Evolutionary conservation across 2,797 vertebrate species (phyloP), one percentile per base, ranked within the genome.

Genomic region (Mus caroli): DNA sequence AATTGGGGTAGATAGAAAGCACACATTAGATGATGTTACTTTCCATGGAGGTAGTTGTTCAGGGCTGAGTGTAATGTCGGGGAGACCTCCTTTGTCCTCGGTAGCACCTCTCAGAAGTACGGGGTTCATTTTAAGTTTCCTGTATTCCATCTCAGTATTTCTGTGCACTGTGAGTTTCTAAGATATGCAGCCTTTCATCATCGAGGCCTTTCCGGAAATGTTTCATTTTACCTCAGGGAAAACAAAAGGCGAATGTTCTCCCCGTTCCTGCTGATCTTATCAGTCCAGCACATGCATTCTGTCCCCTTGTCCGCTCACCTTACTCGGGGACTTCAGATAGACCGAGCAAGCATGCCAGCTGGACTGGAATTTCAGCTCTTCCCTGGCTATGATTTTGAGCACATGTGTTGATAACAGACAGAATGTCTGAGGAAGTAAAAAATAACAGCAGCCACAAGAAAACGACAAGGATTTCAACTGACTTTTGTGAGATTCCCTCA

Each of bases 241-340:
- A 95, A 75, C 60, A 90, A 46, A 95, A 91, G 46, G 22, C n/a
- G 34, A 37, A n/a, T 62, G 69, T 92, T 88, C 58, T 80, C 94
- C 90, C 58, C 28, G 58, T 92, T 82, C 37, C 85, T 84, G 56
- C 62, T 60, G 88, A 83, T 64, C 15, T 58, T 92, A 71, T 82
- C 75, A 58, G 54, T 24, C 34, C 10, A 1, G 6, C 20, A 76
- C 62, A 46, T 46, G 50, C 62, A 76, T 64, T 77, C 58, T 80
- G 92, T 62, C 28, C 67, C 24, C 17, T 58, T 50, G n/a, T 69
- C 3, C 9, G n/a, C 46, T 90, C 34, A 10, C 31, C 69, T 87
- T 76, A 26, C 64, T 50, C 52, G 60, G 37, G 37, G 54, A 46
- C 77, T 95, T 80, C 60, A 85, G 80, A 78, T 17, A 73, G 73